Conservation (phyloP, 2,888 invertebrate species). For the Phoronis australis region DNA sequence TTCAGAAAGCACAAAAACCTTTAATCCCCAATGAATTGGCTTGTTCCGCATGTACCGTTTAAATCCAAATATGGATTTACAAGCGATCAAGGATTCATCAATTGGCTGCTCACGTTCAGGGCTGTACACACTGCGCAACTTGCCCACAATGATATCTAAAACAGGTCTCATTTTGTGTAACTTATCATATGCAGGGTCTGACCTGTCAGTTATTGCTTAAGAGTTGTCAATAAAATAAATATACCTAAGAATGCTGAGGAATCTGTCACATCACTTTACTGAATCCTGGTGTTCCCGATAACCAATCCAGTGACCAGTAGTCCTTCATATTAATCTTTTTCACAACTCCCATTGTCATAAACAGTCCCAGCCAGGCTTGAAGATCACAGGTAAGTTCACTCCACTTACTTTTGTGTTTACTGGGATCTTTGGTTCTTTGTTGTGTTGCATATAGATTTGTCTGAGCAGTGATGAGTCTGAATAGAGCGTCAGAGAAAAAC, state of each 20-base stretch:
- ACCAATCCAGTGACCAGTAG: too few relatives aligned
- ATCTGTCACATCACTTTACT: too few relatives aligned
- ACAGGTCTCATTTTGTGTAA: background rate
- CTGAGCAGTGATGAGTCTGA: background rate
- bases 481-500: background rate
- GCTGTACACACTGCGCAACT: background rate
- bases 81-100: background rate
- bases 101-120: background rate
- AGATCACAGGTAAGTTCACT: background rate
- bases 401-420: background rate
- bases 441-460: background rate
- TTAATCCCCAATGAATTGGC: too few relatives aligned
- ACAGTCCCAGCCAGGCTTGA: background rate
- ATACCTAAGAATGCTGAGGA: too few relatives aligned
- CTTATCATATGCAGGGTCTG: background rate
- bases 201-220: too few relatives aligned
- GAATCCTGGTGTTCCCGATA: too few relatives aligned
- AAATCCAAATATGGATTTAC: too few relatives aligned
- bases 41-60: too few relatives aligned
- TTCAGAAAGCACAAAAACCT: too few relatives aligned
- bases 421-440: background rate
- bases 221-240: too few relatives aligned
- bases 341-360: constrained; percentile 4
- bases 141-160: background rate
- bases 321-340: too few relatives aligned